phyloP scores from a whole-genome alignment of 2,888 invertebrate species.

The Spatulosminthurus flaviceps region DNA sequence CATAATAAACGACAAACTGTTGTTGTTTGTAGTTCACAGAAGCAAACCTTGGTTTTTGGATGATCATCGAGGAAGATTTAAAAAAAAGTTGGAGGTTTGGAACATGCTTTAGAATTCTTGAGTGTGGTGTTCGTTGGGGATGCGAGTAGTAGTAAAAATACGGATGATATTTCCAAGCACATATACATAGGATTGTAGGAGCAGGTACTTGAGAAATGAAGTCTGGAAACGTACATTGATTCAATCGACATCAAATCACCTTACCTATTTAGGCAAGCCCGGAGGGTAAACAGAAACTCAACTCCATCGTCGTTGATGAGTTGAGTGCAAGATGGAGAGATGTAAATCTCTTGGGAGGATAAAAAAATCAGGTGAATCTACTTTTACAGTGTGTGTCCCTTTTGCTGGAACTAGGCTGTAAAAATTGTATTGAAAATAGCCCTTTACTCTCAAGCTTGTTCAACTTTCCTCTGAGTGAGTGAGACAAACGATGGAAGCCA shows the following conservation, averaged over 20 bases:
- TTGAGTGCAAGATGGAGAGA: conserved; percentile 24
- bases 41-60: no score
- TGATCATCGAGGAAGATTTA: neutral
- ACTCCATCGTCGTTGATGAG: neutral
- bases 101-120: neutral
- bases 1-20: no score
- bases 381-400: conserved; percentile 10
- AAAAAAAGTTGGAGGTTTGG: no score
- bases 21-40: no score
- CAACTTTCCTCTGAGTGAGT: no score
- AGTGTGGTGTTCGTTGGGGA: no score
- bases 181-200: no score
- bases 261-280: conserved; percentile 41
- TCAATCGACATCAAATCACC: conserved; percentile 41
- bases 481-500: no score
- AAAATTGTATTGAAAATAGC: neutral
- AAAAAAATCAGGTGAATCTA: conserved; percentile 45
- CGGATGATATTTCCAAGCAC: no score
- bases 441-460: no score
- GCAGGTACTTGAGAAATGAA: neutral
- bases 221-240: conserved; percentile 21
- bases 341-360: conserved; percentile 26
- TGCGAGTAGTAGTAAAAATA: no score
- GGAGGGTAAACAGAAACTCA: conserved; percentile 21
- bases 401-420: neutral